Percentiles rank a stretch among this genome's conserved stretches.
These are phyloP conservation scores for Ictalurus punctatus DNA, from an alignment of 2,113 vertebrate genomes.

Conservation along the genomic window DNA sequence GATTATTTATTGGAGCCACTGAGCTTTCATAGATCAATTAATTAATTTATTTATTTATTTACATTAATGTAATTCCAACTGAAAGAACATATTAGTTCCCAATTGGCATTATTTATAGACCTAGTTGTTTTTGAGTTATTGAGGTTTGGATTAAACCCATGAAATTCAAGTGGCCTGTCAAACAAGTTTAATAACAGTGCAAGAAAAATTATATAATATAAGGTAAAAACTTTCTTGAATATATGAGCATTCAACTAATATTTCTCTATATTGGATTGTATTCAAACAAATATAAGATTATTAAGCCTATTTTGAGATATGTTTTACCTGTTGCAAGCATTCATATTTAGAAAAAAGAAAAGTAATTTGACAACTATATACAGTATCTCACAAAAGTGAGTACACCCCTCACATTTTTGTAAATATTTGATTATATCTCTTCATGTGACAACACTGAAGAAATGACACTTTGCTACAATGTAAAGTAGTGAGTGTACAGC, in stretches of 20 bases:
- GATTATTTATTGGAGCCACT: neutral
- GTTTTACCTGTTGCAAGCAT: neutral
- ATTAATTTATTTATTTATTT: too few relatives aligned
- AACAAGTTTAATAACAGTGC: neutral
- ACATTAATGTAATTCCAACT: neutral
- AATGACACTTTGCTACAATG: too few relatives aligned
- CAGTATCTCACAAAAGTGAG: too few relatives aligned
- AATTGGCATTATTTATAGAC: neutral
- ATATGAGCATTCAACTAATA: neutral
- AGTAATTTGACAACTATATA: neutral
- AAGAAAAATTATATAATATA: neutral
- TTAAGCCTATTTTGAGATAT: neutral
- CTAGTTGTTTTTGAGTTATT: neutral
- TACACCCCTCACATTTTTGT: too few relatives aligned
- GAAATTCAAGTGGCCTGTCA: neutral
- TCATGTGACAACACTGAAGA: too few relatives aligned
- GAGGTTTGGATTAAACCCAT: neutral
- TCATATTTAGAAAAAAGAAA: neutral
- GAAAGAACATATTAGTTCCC: neutral
- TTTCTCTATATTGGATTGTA: neutral
- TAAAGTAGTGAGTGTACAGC: too few relatives aligned
- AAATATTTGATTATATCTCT: too few relatives aligned
- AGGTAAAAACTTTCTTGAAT: neutral
- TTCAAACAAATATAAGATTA: neutral
- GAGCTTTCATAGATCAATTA: neutral